Evolutionary conservation across 37 sponge, comb jelly and placozoan species (phyloP), one percentile per base, ranked within the genome.

Genomic region (Halichondria panicea): DNA sequence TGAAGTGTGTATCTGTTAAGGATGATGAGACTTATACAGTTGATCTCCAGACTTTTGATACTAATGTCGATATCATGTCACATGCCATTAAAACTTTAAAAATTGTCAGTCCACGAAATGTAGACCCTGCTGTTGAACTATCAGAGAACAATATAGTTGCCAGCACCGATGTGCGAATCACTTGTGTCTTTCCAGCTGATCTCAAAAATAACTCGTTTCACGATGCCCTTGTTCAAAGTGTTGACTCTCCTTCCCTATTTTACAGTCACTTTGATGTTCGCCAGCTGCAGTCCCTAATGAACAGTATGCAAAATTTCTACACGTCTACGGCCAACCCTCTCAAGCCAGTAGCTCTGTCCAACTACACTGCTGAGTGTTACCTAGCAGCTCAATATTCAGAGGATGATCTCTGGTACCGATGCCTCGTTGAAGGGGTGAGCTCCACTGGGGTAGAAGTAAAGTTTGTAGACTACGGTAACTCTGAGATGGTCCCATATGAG

Each of bases 401-500:
- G 28, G 84, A 89, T 74, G 66, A 67, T 6, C 33, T 7, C 21
- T 83, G 81, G 81, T 89, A 89, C 65, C 34, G 89, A 45, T 79
- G 52, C 7, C 32, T 64, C 19, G 59, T 88, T 15, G 33, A 34
- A 4, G 43, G 5, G 21, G 43, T 81, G 22, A 8, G 35, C 18
- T 2, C 2, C 21, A 27, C 45, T 36, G 43, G 21, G 39, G 71
- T 38, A 6, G 22, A 38, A 12, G 64, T 74, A 2, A 15, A 58
- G 8, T 84, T 76, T 45, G 71, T 88, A 22, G 89, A 88, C 70
- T 84, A 85, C 44, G 91, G 91, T n/a, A 89, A 89, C 71, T 15
- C 21, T 18, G 90, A 89, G 56, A 19, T 24, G 2, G 63, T 76
- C 1, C 28, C 63, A 0, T 25, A 33, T 35, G 55, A 18, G 11